Evolutionary conservation across 2,888 invertebrate species (phyloP).

Genomic region (Griposia aprilina): DNA sequence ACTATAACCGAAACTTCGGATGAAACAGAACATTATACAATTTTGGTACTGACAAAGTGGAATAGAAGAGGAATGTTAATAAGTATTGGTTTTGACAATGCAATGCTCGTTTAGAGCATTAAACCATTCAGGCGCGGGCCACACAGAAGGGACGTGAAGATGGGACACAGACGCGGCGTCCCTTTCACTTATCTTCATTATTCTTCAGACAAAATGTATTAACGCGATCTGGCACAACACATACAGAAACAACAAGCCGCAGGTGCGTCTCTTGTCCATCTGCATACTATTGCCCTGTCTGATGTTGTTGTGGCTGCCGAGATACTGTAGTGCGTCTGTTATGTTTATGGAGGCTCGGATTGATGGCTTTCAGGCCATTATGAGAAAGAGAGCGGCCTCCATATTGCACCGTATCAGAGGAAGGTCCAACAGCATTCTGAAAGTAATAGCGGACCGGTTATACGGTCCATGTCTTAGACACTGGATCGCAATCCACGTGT

Average conservation of each 20-base stretch:
- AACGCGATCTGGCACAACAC: neutral
- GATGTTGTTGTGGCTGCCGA: too few species aligned
- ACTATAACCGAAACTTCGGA: neutral
- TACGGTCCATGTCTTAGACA: too few species aligned
- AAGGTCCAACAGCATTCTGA: too few species aligned
- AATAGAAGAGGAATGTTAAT: neutral
- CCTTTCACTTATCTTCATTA: neutral
- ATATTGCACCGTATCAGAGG: too few species aligned
- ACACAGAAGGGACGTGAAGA: neutral
- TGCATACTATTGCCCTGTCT: too few species aligned
- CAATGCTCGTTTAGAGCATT: neutral
- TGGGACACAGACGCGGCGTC: neutral
- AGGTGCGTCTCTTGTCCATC: too few species aligned
- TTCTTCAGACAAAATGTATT: neutral
- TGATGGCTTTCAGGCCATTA: too few species aligned
- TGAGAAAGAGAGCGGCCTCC: too few species aligned
- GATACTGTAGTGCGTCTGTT: too few species aligned
- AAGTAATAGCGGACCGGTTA: too few species aligned
- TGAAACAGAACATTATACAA: conserved; percentile 8
- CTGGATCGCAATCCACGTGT: too few species aligned
- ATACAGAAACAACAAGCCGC: neutral
- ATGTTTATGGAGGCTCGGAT: too few species aligned
- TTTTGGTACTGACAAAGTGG: conserved; percentile 1
- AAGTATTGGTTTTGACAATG: neutral
- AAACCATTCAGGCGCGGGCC: neutral